Base-by-base conservation (phyloP, 2,113 vertebrate genomes). In the Phalacrocorax pelagicus region DNA sequence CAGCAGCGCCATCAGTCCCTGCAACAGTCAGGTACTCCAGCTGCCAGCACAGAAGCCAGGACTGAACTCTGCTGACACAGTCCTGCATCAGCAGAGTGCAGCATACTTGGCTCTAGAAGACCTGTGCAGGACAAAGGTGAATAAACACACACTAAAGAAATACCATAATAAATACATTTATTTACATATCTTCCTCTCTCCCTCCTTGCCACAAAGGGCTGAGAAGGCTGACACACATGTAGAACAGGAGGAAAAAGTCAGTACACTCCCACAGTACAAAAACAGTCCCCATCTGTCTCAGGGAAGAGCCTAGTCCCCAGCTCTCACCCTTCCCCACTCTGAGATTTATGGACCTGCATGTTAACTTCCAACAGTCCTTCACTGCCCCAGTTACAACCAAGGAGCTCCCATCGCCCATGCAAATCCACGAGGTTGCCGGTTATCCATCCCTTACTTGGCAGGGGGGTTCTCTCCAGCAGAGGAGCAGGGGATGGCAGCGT, bases 401-500 rank as follows among this genome's bases (percentile, higher is more conserved):
- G 5, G 61, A 24, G 40, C 42, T 90, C 77, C 79, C 29, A 24
- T 0, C 9, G 71, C 40, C 44, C 19, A 36, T 27, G 78, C 46
- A 62, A 84, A 26, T 81, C 66, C 66, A 78, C n/a, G 6, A 27
- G 34, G 54, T 46, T 92, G 47, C 44, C 9, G 3, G 4, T 52
- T 84, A 59, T 78, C 58, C 85, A 61, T 29, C 63, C 81, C 79
- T 91, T 96, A 98, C 26, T 91, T 96, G 51, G 66, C 70, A 94
- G 61, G 73, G n/a, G 26, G 2, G 38, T 47, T 79, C 83, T 90
- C 81, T 94, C 79, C 85, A 81, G 94, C 90, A 80, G 94, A 91
- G 32, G 83, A 85, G 62, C 61, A 61, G 49, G 71, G 32, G 32
- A 27, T 40, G 42, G 92, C 42, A 69, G 81, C 21, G 21, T 92